Percentiles rank a stretch among this genome's conserved stretches.
phyloP scores from a whole-genome alignment of 2,888 invertebrate species.

The Junonia oenone region DNA sequence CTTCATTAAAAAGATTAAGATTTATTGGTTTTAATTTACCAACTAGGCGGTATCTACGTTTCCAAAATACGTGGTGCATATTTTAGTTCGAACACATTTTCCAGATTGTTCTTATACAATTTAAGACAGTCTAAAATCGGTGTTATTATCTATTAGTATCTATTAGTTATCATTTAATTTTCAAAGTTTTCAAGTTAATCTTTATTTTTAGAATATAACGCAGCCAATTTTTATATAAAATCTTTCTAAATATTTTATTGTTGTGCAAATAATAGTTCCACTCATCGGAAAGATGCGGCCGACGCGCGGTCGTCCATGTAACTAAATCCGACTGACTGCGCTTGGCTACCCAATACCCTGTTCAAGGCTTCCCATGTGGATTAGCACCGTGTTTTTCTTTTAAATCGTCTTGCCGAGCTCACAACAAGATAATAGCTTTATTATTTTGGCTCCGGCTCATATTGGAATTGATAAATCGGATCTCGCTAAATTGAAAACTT shows the following conservation, averaged over 20 bases:
- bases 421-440: conserved; percentile 34
- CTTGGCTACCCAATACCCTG: conserved; percentile 49
- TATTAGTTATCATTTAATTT: too few species aligned
- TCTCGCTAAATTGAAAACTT: conserved; percentile 24
- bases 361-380: conserved; percentile 72
- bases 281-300: conserved; percentile 42
- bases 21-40: not conserved
- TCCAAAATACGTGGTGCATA: too few species aligned
- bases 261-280: conserved; percentile 20
- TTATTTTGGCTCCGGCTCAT: conserved; percentile 30
- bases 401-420: conserved; percentile 44
- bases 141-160: too few species aligned
- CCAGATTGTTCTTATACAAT: too few species aligned
- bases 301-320: conserved; percentile 59
- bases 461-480: conserved; percentile 29
- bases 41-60: too few species aligned
- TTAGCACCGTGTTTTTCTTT: conserved; percentile 57
- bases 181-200: too few species aligned
- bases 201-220: not conserved
- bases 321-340: conserved; percentile 47
- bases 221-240: not conserved
- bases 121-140: too few species aligned
- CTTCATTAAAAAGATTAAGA: not conserved
- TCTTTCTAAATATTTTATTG: not conserved
- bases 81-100: too few species aligned